phyloP scores from a whole-genome alignment of 2,888 invertebrate species.

The Strigamia maritima region DNA sequence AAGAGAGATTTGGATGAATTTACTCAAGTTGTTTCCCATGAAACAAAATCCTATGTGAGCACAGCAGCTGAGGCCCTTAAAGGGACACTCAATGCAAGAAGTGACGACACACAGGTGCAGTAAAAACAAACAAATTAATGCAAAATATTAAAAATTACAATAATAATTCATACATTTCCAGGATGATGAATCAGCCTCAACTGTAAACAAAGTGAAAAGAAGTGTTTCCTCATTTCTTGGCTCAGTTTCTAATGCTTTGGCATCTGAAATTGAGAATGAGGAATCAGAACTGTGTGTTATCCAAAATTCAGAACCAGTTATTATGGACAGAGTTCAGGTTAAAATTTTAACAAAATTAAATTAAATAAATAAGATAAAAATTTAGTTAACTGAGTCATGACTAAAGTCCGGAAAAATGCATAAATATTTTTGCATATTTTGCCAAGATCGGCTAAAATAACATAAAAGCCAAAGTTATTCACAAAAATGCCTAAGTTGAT shows the following conservation, averaged over 20 bases:
- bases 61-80: constrained; percentile 64
- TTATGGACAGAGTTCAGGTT: constrained; percentile 61
- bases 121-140: neutral
- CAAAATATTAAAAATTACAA: neutral
- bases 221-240: constrained; percentile 69
- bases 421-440: no score
- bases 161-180: constrained; percentile 50
- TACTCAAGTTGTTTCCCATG: constrained; percentile 66
- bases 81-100: constrained; percentile 64
- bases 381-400: no score
- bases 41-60: constrained; percentile 66
- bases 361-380: neutral
- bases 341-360: neutral
- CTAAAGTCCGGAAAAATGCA: no score
- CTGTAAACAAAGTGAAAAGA: constrained; percentile 68
- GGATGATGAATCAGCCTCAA: constrained; percentile 69
- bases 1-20: constrained; percentile 73
- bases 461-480: no score
- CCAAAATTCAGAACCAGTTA: constrained; percentile 66
- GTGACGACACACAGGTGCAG: neutral
- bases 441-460: no score
- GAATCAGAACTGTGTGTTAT: constrained; percentile 67
- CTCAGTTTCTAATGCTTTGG: constrained; percentile 67
- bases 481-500: no score
- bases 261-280: constrained; percentile 63